Conservation (phyloP, 2,113 vertebrate genomes). For the Bolborhynchus lineola region DNA sequence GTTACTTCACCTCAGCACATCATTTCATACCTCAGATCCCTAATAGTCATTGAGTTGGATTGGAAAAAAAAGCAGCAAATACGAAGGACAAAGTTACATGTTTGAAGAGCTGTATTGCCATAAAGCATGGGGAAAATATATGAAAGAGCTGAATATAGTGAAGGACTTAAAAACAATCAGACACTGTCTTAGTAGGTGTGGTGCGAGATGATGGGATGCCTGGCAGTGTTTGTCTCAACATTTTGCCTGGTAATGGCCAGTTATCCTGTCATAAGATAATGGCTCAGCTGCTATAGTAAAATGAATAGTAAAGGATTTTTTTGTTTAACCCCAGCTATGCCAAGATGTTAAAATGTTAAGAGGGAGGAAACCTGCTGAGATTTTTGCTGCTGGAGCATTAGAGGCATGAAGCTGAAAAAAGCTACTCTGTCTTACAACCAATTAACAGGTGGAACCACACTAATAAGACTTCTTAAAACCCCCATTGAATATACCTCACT, state of each 20-base stretch:
- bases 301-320: neutral
- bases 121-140: neutral
- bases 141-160: neutral
- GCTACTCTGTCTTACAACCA: neutral
- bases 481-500: neutral
- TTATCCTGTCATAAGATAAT: neutral
- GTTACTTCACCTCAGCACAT: neutral
- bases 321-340: neutral
- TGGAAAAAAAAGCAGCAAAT: neutral
- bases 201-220: neutral
- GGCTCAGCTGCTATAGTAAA: neutral
- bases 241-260: neutral
- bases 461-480: neutral
- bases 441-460: neutral
- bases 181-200: neutral
- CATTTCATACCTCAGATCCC: neutral
- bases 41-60: neutral
- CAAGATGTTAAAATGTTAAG: neutral
- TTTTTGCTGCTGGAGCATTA: neutral
- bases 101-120: neutral
- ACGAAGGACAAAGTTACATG: neutral
- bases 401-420: neutral
- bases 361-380: neutral
- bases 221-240: fast-evolving
- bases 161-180: neutral